A percentile compares a stretch with the other conserved stretches of the same genome.
phyloP scores from a whole-genome alignment of 2,797 vertebrate genomes.

The Gouania willdenowi region DNA sequence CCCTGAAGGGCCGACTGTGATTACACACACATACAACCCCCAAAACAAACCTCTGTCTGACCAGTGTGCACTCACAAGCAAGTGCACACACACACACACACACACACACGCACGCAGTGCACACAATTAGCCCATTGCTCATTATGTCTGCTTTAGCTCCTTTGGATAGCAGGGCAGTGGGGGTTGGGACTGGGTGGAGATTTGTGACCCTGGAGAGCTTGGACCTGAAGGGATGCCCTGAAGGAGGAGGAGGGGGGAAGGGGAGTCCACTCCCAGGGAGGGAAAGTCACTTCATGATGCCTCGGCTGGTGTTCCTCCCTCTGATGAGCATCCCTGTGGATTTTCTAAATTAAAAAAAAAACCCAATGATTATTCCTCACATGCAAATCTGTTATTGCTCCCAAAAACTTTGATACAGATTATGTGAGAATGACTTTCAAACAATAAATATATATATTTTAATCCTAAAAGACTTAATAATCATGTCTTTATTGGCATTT shows the following conservation, averaged over 20 bases:
- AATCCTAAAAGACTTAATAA: no score
- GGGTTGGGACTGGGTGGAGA: slow-evolving; percentile 24
- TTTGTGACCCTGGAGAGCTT: slow-evolving; percentile 46
- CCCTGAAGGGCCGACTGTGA: slow-evolving; percentile 5
- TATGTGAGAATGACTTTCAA: no score
- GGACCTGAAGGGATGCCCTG: slow-evolving; percentile 50
- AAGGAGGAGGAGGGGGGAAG: slow-evolving; percentile 24
- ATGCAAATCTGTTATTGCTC: no score
- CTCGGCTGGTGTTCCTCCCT: slow-evolving; percentile 37
- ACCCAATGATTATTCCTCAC: slow-evolving; percentile 22
- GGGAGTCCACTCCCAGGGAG: slow-evolving; percentile 22
- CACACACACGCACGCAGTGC: slow-evolving; percentile 24
- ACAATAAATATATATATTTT: no score
- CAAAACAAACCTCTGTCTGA: slow-evolving; percentile 20
- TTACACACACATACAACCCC: background rate
- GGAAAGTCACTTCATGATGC: slow-evolving; percentile 41
- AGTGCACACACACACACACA: slow-evolving; percentile 13
- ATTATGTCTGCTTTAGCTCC: slow-evolving; percentile 60
- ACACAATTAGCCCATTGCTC: slow-evolving; percentile 48
- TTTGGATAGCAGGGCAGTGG: slow-evolving; percentile 21
- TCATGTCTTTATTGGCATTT: no score
- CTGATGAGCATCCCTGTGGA: slow-evolving; percentile 20
- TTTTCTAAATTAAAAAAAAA: slow-evolving; percentile 28
- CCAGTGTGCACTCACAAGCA: slow-evolving; percentile 3
- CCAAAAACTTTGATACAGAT: no score